Evolutionary conservation across 2,113 vertebrate genomes (phyloP), one percentile per base, ranked within the genome.

Genomic region (Chamaea fasciata): DNA sequence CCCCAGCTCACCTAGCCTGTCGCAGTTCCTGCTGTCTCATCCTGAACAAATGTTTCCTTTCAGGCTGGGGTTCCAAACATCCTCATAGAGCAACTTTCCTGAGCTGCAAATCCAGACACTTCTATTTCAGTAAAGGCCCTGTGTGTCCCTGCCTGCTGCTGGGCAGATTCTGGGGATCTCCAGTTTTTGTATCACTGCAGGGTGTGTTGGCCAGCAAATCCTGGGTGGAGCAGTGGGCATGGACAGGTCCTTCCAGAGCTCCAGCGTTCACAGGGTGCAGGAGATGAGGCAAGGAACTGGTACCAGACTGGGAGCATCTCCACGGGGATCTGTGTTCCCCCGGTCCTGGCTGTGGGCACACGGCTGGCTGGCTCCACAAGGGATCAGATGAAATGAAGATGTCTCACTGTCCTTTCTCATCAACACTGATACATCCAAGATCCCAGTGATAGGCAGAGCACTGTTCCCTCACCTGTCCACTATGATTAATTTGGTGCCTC

Each of bases 401-500:
- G 53, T 87, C 69, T 86, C 26, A 15, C n/a, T 2, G 71, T 83
- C 86, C 78, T 82, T 80, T 83, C 77, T 78, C 68, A 20, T 67
- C 88, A 78, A 46, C 56, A 2, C 44, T 30, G 56, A 2, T 15
- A 41, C 65, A 79, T 70, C 84, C 68, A 26, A 53, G 89, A 92
- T 90, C 27, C 68, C 67, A 30, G 27, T 41, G 49, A 73, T 85
- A 87, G 47, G 69, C 69, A 53, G 82, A 80, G 63, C 41, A 6
- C 65, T 33, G 59, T 76, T 94, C 65, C 83, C 69, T 94, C 60
- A 71, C 93, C 91, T 82, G 17, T 89, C 94, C 71, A 11, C 92
- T 95, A 70, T 90, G 91, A 96, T 97, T 96, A 94, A 96, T 97
- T 96, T 20, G n/a, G 52, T 94, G 87, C 92, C 94, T 95, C 81